phyloP scores from a whole-genome alignment of 2,888 invertebrate species.

The Portevinia maculata region DNA sequence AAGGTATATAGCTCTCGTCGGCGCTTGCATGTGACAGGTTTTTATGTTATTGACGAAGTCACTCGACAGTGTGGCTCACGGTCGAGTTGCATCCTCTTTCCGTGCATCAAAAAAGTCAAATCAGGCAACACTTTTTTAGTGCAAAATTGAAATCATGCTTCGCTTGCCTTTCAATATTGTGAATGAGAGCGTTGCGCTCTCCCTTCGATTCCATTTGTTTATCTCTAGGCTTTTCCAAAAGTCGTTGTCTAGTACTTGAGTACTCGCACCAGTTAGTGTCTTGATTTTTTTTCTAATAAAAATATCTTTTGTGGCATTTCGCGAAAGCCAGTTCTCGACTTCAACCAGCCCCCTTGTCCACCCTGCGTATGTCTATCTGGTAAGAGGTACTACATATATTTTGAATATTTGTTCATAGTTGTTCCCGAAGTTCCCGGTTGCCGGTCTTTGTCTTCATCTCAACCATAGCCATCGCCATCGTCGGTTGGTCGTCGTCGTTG shows the following conservation, averaged over 20 bases:
- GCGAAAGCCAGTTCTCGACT: constrained; percentile 61
- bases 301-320: constrained; percentile 65
- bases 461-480: constrained; percentile 27
- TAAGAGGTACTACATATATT: constrained; percentile 72
- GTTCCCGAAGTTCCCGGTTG: constrained; percentile 69
- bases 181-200: constrained; percentile 55
- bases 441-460: constrained; percentile 66
- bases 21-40: too few species aligned
- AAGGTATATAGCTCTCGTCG: too few species aligned
- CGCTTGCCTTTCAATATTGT: constrained; percentile 34
- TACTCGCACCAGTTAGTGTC: constrained; percentile 9
- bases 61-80: too few species aligned
- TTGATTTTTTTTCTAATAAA: constrained; percentile 53
- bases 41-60: too few species aligned
- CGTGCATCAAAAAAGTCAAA: neutral
- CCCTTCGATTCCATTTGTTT: constrained; percentile 22
- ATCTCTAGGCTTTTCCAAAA: constrained; percentile 25
- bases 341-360: neutral
- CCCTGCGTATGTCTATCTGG: constrained; percentile 55
- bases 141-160: constrained; percentile 10
- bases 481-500: constrained; percentile 30
- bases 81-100: neutral
- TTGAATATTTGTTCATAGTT: constrained; percentile 71
- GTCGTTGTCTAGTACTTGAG: constrained; percentile 5
- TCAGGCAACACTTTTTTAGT: constrained; percentile 34